phyloP scores from a whole-genome alignment of 2,113 vertebrate species.

The Pycnonotus jocosus region DNA sequence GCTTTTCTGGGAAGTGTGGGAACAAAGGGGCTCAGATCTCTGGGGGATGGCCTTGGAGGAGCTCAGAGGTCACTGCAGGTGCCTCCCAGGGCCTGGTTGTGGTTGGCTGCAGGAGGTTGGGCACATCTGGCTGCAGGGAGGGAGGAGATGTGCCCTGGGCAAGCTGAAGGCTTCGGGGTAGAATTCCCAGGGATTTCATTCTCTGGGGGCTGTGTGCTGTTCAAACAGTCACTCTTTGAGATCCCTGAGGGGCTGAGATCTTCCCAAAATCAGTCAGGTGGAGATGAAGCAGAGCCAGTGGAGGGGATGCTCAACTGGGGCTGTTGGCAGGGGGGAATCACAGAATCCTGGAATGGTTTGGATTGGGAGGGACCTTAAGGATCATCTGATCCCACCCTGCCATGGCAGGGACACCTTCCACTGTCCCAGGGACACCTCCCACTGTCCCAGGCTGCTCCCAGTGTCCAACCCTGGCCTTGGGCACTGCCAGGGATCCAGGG shows the following conservation, averaged over 20 bases:
- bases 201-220: too few relatives aligned
- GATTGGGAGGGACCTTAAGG: background rate
- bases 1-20: background rate
- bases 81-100: background rate
- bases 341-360: background rate
- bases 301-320: background rate
- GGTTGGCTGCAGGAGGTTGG: background rate
- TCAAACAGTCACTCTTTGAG: background rate
- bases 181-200: background rate
- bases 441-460: background rate
- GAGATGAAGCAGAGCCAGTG: background rate
- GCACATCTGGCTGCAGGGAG: background rate
- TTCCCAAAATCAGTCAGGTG: background rate
- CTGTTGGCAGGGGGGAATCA: background rate
- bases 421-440: background rate
- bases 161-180: background rate
- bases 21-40: background rate
- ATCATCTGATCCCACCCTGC: background rate
- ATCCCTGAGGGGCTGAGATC: background rate
- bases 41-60: background rate
- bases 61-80: background rate
- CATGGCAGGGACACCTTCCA: background rate
- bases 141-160: accelerated
- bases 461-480: background rate
- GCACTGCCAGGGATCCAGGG: background rate